phyloP scores from a whole-genome alignment of 2,888 invertebrate species.

The Epinotia nisella region DNA sequence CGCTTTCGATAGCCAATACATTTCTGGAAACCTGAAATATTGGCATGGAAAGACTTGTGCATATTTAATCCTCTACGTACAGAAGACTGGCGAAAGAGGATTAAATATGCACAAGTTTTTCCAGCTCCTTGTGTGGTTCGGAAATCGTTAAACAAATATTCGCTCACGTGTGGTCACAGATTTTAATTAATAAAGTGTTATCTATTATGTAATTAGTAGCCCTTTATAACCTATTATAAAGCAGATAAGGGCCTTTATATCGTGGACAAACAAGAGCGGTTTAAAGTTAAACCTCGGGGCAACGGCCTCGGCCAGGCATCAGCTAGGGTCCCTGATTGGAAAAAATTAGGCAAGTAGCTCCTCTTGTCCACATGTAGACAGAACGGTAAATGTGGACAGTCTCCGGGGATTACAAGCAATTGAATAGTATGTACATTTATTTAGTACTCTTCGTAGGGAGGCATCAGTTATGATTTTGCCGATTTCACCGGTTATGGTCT shows the following conservation, averaged over 20 bases:
- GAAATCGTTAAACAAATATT: not conserved
- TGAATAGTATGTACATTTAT: no score
- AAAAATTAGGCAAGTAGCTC: not conserved
- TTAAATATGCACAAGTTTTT: no score
- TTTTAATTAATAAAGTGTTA: constrained; percentile 21
- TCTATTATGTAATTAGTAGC: constrained; percentile 25
- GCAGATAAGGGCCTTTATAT: constrained; percentile 33
- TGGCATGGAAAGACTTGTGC: not conserved
- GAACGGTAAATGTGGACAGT: not conserved
- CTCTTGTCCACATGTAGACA: not conserved
- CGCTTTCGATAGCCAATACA: not conserved
- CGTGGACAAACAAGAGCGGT: constrained; percentile 14
- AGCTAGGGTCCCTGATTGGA: constrained; percentile 13
- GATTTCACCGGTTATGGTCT: not conserved
- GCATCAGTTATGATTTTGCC: not conserved
- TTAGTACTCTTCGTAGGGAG: no score
- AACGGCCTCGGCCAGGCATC: constrained; percentile 6
- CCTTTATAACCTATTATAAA: constrained; percentile 37
- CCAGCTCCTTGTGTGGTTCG: constrained; percentile 11
- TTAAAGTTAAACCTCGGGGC: constrained; percentile 30
- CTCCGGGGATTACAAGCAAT: not conserved
- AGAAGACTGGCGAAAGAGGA: no score
- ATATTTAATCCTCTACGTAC: no score
- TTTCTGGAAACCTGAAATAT: no score
- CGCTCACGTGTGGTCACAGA: not conserved